Percentiles rank a stretch among this genome's conserved stretches.
Evolutionary conservation across 2,888 invertebrate species (phyloP).

Genomic region (Stenchaetothrips biformis): DNA sequence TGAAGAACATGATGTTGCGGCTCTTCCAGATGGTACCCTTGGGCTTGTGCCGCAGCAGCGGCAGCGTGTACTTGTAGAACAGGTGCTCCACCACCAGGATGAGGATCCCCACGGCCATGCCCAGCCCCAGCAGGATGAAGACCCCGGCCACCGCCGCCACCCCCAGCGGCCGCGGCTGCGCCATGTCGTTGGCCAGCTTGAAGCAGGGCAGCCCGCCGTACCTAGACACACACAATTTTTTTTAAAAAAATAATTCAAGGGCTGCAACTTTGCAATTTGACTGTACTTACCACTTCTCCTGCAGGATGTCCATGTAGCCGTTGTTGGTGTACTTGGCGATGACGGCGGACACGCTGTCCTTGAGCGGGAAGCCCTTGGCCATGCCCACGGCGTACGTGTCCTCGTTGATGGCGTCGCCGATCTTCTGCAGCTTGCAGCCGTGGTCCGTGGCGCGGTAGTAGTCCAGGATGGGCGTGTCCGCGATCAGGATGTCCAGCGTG

Average conservation of each 20-base stretch:
- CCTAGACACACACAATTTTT: neutral
- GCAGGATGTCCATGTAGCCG: conserved; percentile 80
- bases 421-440: conserved; percentile 76
- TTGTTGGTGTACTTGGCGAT: conserved; percentile 83
- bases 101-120: conserved; percentile 70
- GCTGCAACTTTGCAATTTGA: neutral
- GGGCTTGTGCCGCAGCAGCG: conserved; percentile 73
- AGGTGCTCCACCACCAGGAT: conserved; percentile 81
- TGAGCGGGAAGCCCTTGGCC: conserved; percentile 80
- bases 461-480: conserved; percentile 85
- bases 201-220: conserved; percentile 85
- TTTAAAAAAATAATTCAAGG: neutral
- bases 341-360: conserved; percentile 80
- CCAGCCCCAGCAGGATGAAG: conserved; percentile 74
- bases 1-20: conserved; percentile 90
- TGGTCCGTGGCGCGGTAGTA: conserved; percentile 86
- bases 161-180: conserved; percentile 74
- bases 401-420: conserved; percentile 79
- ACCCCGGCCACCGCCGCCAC: conserved; percentile 82
- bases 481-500: conserved; percentile 78
- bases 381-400: conserved; percentile 88
- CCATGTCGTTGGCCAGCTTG: conserved; percentile 62
- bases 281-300: conserved; percentile 64
- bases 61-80: conserved; percentile 83
- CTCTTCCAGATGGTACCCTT: conserved; percentile 86